These are phyloP conservation scores for Pristiophorus japonicus DNA, from an alignment of 2,113 vertebrate species.

Conservation along the genomic window DNA sequence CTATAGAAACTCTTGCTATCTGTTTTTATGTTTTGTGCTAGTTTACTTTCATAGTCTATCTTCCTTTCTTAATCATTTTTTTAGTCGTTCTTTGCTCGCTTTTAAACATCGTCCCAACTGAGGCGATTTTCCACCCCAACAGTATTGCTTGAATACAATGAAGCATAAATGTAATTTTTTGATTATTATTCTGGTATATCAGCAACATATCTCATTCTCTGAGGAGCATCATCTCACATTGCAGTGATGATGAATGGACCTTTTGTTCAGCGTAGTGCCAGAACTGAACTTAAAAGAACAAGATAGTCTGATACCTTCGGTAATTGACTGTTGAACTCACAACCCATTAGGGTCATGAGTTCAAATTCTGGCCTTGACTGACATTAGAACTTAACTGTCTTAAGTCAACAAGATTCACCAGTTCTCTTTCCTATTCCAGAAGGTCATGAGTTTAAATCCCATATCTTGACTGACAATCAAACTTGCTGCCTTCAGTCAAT, in stretches of 20 bases:
- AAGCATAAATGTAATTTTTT: background rate
- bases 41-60: too few species aligned
- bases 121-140: too few species aligned
- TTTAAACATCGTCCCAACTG: too few species aligned
- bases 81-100: too few species aligned
- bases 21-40: too few species aligned
- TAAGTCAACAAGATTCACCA: background rate
- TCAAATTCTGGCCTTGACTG: constrained; percentile 23
- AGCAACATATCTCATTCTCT: background rate
- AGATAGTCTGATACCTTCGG: constrained; percentile 4
- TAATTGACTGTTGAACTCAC: constrained; percentile 22
- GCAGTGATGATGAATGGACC: background rate
- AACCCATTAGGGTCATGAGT: constrained; percentile 11
- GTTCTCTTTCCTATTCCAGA: background rate
- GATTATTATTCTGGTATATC: constrained; percentile 24
- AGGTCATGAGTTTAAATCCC: constrained; percentile 32
- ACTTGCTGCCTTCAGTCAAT: constrained; percentile 5
- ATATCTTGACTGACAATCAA: constrained; percentile 29
- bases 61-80: too few species aligned
- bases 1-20: too few species aligned
- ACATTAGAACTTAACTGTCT: constrained; percentile 15
- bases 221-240: background rate
- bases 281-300: background rate
- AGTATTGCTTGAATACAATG: background rate
- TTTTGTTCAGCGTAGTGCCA: background rate